Percentiles rank a stretch among this genome's conserved stretches.
Conservation (phyloP, 2,888 invertebrate genomes). For the Epinotia bilunana region DNA sequence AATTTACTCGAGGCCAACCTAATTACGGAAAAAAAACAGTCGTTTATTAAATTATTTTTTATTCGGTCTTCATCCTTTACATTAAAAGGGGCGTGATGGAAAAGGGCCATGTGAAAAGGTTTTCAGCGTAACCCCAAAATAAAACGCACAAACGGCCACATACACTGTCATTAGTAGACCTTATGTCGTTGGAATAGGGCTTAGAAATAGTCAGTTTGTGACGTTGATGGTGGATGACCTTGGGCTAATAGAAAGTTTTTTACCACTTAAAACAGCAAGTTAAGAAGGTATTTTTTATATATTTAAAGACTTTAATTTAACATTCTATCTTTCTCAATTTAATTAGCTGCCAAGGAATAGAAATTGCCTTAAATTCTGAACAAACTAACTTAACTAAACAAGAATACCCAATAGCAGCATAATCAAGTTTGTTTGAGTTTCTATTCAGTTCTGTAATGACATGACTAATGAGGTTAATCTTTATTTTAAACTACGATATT, state of each 20-base stretch:
- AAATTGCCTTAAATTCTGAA: conserved; percentile 4
- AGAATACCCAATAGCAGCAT: not conserved
- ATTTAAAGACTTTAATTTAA: not conserved
- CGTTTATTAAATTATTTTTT: not conserved
- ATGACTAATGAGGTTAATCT: not conserved
- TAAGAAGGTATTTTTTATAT: not conserved
- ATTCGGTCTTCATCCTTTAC: not conserved
- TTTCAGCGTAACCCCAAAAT: conserved; percentile 5
- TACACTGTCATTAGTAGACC: not conserved
- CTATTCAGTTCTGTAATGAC: not conserved
- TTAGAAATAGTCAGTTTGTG: not conserved
- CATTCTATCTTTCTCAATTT: not conserved
- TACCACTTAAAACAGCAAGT: not conserved
- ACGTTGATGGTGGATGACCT: not conserved
- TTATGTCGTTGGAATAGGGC: not conserved
- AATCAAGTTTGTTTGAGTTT: conserved; percentile 7
- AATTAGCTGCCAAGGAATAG: not conserved
- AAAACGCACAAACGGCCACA: not conserved
- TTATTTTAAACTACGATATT: not conserved
- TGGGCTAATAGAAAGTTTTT: not conserved
- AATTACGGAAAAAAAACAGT: conserved; percentile 1
- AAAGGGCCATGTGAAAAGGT: not conserved
- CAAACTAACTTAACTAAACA: not conserved
- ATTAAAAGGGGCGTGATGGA: conserved; percentile 10
- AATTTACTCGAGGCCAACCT: not conserved